Conservation (phyloP, 2,113 vertebrate genomes). For the Takifugu flavidus region DNA sequence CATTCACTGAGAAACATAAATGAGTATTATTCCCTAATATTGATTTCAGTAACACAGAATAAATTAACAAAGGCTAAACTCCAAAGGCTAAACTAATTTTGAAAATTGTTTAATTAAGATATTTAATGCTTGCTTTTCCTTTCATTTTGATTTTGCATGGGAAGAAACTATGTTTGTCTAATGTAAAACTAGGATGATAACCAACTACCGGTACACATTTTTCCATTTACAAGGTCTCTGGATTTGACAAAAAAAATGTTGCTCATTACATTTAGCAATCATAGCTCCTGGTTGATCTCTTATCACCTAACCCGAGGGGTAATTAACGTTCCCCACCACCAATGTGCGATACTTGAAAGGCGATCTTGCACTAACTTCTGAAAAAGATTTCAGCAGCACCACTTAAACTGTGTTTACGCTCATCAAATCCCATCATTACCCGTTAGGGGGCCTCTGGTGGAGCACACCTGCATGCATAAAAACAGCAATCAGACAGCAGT, state of each 20-base stretch:
- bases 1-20: background rate
- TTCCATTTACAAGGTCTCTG: constrained; percentile 16
- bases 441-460: constrained; percentile 6
- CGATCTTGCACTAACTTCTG: constrained; percentile 37
- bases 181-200: background rate
- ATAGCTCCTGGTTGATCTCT: constrained; percentile 70
- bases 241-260: constrained; percentile 35
- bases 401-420: background rate
- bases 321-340: constrained; percentile 62
- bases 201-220: background rate
- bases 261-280: constrained; percentile 43
- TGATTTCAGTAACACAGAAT: background rate
- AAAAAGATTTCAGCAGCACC: constrained; percentile 23
- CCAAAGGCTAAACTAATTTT: no score
- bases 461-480: constrained; percentile 51
- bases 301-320: constrained; percentile 60
- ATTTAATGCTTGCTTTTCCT: background rate
- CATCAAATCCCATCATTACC: background rate
- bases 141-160: constrained; percentile 1
- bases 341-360: constrained; percentile 55
- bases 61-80: background rate
- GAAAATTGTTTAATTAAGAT: background rate
- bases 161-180: constrained; percentile 12
- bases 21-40: background rate
- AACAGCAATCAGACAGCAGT: constrained; percentile 46